Base-by-base conservation (phyloP, 2,113 vertebrate species). In the Zosterops hypoxanthus region DNA sequence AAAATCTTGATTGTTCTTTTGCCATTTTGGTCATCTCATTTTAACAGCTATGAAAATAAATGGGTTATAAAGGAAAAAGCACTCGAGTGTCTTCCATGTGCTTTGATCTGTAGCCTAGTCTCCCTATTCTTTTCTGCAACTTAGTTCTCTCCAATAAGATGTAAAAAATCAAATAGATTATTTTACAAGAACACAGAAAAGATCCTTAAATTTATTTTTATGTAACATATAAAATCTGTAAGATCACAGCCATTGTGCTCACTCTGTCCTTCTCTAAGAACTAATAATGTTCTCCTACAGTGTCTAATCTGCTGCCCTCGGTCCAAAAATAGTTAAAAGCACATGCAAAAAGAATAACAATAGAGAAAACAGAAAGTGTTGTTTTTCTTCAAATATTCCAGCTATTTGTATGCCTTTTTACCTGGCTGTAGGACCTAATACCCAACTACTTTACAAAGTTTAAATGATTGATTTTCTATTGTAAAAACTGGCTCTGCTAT, bases 1-100 rank as follows among this genome's bases (percentile, higher is more conserved):
- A 95, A 87, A 88, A 34, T 11, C 78, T 69, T 97, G 95, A 72
- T 95, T 96, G 82, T 70, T 89, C 95, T 75, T 95, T 94, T 91
- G 69, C 60, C 82, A 82, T 82, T 93, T 86, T 0, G 52, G 93
- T 95, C 90, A 96, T 69, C 70, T 93, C 29, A 16, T 66, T 88
- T 21, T 72, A 90, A 93, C 69, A 89, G 61, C 66, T 84, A 34
- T 49, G 50, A 89, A 94, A 97, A 87, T 84, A 94, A 83, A 92
- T 65, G 19, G 36, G 29, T 65, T 76, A 60, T 57, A 75, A 86
- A 77, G 6, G 22, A 33, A 86, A 92, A 92, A 81, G 42, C 75
- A 77, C 44, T 34, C 65, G 68, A 84, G 33, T 15, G 28, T 44
- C 61, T 34, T 65, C 28, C 61, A 42, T 92, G 26, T 28, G 41